phyloP scores from a whole-genome alignment of 2,797 vertebrate genomes.

The Tachyglossus aculeatus region DNA sequence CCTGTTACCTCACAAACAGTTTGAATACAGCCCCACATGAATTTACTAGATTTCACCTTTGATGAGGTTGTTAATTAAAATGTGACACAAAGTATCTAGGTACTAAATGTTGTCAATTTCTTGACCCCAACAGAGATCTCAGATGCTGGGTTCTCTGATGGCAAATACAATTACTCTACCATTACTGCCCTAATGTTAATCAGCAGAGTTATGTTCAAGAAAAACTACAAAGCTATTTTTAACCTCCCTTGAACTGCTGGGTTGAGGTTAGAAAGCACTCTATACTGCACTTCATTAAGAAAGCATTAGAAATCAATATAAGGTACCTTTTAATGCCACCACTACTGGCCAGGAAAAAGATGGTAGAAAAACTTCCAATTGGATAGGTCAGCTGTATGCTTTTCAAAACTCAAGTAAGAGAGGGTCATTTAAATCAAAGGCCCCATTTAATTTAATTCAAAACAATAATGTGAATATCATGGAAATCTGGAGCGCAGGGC shows the following conservation, averaged over 20 bases:
- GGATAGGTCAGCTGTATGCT: slow-evolving; percentile 56
- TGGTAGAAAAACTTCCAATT: slow-evolving; percentile 42
- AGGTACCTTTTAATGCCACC: slow-evolving; percentile 41
- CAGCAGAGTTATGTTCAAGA: slow-evolving; percentile 48
- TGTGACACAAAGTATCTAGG: slow-evolving; percentile 32
- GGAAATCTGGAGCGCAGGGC: slow-evolving; percentile 24
- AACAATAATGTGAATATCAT: slow-evolving; percentile 37
- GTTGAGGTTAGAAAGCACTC: slow-evolving; percentile 48
- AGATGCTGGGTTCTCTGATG: slow-evolving; percentile 41
- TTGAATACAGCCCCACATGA: neutral
- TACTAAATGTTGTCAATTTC: slow-evolving; percentile 38
- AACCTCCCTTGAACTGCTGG: slow-evolving; percentile 41
- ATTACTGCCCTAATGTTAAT: slow-evolving; percentile 50
- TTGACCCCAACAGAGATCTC: slow-evolving; percentile 43
- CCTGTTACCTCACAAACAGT: neutral
- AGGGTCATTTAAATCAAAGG: slow-evolving; percentile 2
- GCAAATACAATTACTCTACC: slow-evolving; percentile 40
- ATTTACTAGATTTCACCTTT: slow-evolving; percentile 19
- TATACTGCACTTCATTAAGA: slow-evolving; percentile 54
- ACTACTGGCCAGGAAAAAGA: slow-evolving; percentile 53
- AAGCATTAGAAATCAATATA: slow-evolving; percentile 47
- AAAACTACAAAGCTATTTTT: slow-evolving; percentile 55
- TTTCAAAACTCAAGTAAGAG: slow-evolving; percentile 11
- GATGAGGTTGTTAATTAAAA: slow-evolving; percentile 32
- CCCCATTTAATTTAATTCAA: slow-evolving; percentile 50